A percentile compares a stretch with the other conserved stretches of the same genome.
These are phyloP conservation scores for Lottia scabra DNA, from an alignment of 2,888 invertebrate genomes.

Conservation along the genomic window DNA sequence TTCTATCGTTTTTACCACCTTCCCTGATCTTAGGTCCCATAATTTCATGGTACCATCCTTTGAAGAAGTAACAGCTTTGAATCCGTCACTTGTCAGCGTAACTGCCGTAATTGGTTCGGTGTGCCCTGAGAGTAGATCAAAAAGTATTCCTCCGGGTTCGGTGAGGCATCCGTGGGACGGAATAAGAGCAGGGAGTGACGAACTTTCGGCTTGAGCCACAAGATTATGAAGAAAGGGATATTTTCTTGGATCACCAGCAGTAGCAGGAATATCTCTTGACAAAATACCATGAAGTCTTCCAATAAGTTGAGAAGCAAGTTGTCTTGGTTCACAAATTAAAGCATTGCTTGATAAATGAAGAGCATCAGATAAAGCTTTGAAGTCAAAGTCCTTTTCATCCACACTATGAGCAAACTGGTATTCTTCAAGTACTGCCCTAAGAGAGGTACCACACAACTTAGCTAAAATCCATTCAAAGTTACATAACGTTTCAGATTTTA, in stretches of 20 bases:
- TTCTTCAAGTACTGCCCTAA: conserved; percentile 83
- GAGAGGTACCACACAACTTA: conserved; percentile 83
- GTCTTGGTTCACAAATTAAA: conserved; percentile 84
- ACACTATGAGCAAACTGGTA: conserved; percentile 72
- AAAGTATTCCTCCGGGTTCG: conserved; percentile 63
- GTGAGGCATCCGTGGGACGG: conserved; percentile 63
- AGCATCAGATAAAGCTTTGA: conserved; percentile 76
- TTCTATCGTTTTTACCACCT: conserved; percentile 55
- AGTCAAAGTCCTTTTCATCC: conserved; percentile 59
- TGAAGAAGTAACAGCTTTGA: conserved; percentile 59
- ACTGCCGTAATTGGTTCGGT: conserved; percentile 62
- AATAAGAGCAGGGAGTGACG: conserved; percentile 57
- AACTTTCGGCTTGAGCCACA: conserved; percentile 47
- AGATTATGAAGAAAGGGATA: conserved; percentile 59
- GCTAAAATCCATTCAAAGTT: conserved; percentile 84
- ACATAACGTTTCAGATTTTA: conserved; percentile 79
- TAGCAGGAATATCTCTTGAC: conserved; percentile 54
- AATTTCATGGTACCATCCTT: conserved; percentile 63
- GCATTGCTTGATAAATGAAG: conserved; percentile 80
- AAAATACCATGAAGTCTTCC: conserved; percentile 68
- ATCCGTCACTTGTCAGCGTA: conserved; percentile 57
- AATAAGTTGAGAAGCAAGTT: conserved; percentile 81
- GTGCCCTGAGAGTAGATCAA: conserved; percentile 64
- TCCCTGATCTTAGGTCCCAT: conserved; percentile 63
- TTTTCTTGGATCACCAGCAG: conserved; percentile 60